These are phyloP conservation scores for Phyllotreta striolata DNA, from an alignment of 2,888 invertebrate genomes.

Conservation along the genomic window DNA sequence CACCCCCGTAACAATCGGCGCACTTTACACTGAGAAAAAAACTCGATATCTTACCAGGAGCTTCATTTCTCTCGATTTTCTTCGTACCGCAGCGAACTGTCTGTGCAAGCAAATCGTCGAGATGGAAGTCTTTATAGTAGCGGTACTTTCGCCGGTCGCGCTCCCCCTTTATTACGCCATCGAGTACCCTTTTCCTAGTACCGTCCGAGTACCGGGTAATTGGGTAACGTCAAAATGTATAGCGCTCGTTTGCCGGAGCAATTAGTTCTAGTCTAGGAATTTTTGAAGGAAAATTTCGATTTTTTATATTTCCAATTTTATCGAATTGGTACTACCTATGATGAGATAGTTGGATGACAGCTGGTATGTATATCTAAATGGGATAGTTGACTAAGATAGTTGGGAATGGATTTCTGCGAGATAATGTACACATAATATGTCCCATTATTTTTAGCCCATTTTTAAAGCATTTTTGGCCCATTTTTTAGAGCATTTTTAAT, in stretches of 20 bases:
- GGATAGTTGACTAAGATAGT: too few species aligned
- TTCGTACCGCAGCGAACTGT: not conserved
- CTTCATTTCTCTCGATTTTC: constrained; percentile 51
- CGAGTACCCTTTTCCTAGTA: constrained; percentile 36
- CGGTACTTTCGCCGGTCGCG: constrained; percentile 54
- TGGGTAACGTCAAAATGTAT: constrained; percentile 45
- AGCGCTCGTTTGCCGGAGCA: constrained; percentile 24
- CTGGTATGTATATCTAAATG: too few species aligned
- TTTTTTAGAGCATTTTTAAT: too few species aligned
- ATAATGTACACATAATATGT: too few species aligned
- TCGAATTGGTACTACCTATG: too few species aligned
- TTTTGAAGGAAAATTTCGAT: constrained; percentile 27
- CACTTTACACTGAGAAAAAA: constrained; percentile 4
- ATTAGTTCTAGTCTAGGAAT: constrained; percentile 34
- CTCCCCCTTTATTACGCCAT: too few species aligned
- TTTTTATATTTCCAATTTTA: constrained; percentile 1
- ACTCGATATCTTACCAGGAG: constrained; percentile 57
- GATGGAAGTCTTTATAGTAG: constrained; percentile 52
- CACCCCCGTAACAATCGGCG: constrained; percentile 6
- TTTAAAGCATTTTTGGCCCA: too few species aligned
- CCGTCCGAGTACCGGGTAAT: constrained; percentile 50
- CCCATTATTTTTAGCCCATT: too few species aligned
- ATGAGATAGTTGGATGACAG: too few species aligned
- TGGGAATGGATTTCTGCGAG: too few species aligned
- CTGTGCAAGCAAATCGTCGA: constrained; percentile 18